Evolutionary conservation across 37 sponge, comb jelly and placozoan species (phyloP).

Genomic region (Cliona cf. orientalis): DNA sequence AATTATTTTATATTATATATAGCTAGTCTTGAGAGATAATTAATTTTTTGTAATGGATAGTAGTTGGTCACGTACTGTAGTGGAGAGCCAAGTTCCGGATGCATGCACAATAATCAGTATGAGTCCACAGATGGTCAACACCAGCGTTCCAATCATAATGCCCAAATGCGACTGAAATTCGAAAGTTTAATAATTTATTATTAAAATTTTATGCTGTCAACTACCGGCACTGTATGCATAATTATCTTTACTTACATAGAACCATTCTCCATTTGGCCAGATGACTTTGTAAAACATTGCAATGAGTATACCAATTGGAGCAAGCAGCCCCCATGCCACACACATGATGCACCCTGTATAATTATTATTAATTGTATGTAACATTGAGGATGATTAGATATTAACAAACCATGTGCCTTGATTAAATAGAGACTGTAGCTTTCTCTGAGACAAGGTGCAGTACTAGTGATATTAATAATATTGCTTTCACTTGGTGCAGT

Average conservation of each 20-base stretch:
- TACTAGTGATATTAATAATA: too few relatives aligned
- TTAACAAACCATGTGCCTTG: too few relatives aligned
- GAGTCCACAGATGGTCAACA: conserved; percentile 21
- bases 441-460: too few relatives aligned
- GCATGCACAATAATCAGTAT: conserved; percentile 30
- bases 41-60: not conserved
- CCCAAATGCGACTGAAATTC: conserved; percentile 30
- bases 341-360: conserved; percentile 60
- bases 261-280: conserved; percentile 76
- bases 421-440: too few relatives aligned
- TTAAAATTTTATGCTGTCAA: not conserved
- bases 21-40: not conserved
- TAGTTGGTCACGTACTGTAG: not conserved
- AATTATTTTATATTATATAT: not conserved
- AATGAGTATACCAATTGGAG: conserved; percentile 63
- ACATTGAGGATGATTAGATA: too few relatives aligned
- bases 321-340: conserved; percentile 54
- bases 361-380: too few relatives aligned
- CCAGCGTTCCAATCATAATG: conserved; percentile 4
- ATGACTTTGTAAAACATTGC: conserved; percentile 66
- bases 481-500: too few relatives aligned
- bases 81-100: conserved; percentile 34
- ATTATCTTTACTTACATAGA: conserved; percentile 51
- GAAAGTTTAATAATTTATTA: not conserved
- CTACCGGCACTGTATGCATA: not conserved